A percentile compares a stretch with the other conserved stretches of the same genome.
These are phyloP conservation scores for Bergia puertoricense DNA, from an alignment of 92 coral and sea anemone species.

Conservation along the genomic window DNA sequence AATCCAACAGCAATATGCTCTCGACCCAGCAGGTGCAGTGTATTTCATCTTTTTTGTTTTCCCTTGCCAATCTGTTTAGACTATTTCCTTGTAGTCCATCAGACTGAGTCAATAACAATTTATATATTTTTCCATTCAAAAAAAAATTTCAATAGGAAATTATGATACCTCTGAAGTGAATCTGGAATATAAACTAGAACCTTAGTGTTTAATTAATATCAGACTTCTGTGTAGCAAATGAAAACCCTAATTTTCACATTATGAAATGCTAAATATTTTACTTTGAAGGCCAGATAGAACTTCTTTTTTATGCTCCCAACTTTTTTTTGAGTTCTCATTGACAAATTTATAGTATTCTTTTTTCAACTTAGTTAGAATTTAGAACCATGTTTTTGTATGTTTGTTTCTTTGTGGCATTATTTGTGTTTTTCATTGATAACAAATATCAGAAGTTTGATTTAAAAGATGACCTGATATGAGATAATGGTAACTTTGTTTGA, in stretches of 20 bases:
- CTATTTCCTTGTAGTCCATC: neutral
- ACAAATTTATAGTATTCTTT: neutral
- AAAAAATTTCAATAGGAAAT: neutral
- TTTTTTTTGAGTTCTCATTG: neutral
- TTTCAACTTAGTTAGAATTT: neutral
- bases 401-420: neutral
- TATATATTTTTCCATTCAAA: neutral
- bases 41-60: neutral
- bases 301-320: neutral
- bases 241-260: neutral
- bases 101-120: neutral
- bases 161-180: constrained; percentile 9
- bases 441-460: constrained; percentile 4
- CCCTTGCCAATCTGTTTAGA: neutral
- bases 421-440: neutral
- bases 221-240: neutral
- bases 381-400: neutral
- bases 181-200: neutral
- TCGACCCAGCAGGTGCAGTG: constrained; percentile 26
- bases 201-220: constrained; percentile 19
- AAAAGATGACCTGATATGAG: neutral
- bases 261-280: constrained; percentile 11
- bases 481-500: neutral
- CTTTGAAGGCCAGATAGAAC: neutral
- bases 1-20: constrained; percentile 1